Conservation (phyloP, 1,140 invertebrate species). For the Drosophila busckii region DNA sequence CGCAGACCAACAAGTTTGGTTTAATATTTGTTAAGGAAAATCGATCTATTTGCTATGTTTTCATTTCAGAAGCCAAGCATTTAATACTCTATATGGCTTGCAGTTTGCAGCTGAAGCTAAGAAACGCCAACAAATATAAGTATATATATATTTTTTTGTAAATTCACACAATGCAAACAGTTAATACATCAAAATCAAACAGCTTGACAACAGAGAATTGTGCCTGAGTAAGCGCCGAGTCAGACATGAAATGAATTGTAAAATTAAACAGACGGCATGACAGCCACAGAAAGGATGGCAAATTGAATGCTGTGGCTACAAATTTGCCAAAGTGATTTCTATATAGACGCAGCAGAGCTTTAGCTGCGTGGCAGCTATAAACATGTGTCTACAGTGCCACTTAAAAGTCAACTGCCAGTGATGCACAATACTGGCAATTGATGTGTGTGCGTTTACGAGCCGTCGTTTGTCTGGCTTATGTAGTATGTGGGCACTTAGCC, state of each 20-base stretch:
- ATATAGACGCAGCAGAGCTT: neutral
- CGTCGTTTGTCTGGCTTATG: constrained; percentile 1
- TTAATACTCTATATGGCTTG: too few species aligned
- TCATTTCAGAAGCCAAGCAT: too few species aligned
- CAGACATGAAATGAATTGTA: constrained; percentile 75
- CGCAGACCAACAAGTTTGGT: too few species aligned
- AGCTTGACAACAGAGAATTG: constrained; percentile 41
- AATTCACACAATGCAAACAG: constrained; percentile 45
- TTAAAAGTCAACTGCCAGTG: constrained; percentile 58
- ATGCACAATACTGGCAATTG: too few species aligned
- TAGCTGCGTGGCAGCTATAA: constrained; percentile 42
- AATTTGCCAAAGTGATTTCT: constrained; percentile 65
- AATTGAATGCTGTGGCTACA: constrained; percentile 32
- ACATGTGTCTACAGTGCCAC: constrained; percentile 35
- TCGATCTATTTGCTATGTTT: too few species aligned
- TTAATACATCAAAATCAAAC: constrained; percentile 71
- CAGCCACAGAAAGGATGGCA: constrained; percentile 42
- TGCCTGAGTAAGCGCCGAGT: constrained; percentile 1
- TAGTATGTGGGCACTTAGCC: constrained; percentile 19
- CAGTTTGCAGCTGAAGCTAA: too few species aligned
- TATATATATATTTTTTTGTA: too few species aligned
- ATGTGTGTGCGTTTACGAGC: too few species aligned
- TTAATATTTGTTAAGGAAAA: too few species aligned
- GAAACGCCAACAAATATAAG: too few species aligned
- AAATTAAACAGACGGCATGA: constrained; percentile 66